These are phyloP conservation scores for Ips nitidus DNA, from an alignment of 1,140 invertebrate genomes.

Conservation along the genomic window DNA sequence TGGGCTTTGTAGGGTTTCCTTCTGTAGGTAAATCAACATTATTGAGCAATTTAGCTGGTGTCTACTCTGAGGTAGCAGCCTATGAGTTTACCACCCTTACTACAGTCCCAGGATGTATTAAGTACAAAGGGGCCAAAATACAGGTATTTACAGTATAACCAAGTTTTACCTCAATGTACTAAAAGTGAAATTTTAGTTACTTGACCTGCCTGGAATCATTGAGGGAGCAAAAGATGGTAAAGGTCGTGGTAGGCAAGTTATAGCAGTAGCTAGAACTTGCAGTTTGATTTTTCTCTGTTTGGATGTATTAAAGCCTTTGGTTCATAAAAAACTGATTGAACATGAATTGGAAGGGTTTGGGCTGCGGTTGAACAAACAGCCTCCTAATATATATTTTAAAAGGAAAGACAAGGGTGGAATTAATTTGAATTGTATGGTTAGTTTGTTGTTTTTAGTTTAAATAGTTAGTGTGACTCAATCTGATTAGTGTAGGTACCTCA, in stretches of 20 bases:
- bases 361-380: conserved; percentile 92
- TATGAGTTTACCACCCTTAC: conserved; percentile 99
- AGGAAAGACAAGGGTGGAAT: conserved; percentile 98
- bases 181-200: conserved; percentile 56
- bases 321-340: conserved; percentile 95
- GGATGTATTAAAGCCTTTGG: conserved; percentile 95
- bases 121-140: conserved; percentile 99
- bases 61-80: conserved; percentile 99
- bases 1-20: conserved; percentile 99
- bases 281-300: conserved; percentile 98
- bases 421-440: conserved; percentile 85
- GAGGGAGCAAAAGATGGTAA: conserved; percentile 99
- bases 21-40: conserved; percentile 99
- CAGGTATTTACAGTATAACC: conserved; percentile 62
- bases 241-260: conserved; percentile 97
- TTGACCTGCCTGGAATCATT: conserved; percentile 99
- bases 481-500: conserved; percentile 69
- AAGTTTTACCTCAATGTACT: not conserved
- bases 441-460: conserved; percentile 37
- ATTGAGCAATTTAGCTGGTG: conserved; percentile 94
- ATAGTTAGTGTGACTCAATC: too few species aligned
- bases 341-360: conserved; percentile 99
- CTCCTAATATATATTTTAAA: conserved; percentile 95
- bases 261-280: conserved; percentile 97
- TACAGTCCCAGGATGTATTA: conserved; percentile 98